Conservation (phyloP, 2,888 invertebrate genomes). For the Agrotis exclamationis region DNA sequence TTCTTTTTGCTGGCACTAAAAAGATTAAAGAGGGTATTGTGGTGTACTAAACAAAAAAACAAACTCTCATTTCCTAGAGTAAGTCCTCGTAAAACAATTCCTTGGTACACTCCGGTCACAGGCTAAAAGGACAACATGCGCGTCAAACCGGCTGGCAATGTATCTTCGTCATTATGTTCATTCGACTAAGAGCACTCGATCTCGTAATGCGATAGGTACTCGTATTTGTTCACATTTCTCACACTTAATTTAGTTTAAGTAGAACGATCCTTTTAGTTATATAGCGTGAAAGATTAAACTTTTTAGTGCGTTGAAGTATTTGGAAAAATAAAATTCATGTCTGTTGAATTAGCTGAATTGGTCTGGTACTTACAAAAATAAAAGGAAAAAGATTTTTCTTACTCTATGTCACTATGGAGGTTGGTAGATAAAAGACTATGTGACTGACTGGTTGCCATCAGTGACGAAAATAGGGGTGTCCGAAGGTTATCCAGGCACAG, state of each 20-base stretch:
- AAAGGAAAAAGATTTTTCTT: neutral
- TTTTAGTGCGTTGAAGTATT: conserved; percentile 53
- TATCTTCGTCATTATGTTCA: conserved; percentile 73
- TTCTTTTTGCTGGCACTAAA: too few species aligned
- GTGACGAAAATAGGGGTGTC: too few species aligned
- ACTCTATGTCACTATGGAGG: neutral
- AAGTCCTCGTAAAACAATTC: conserved; percentile 24
- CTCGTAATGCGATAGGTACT: conserved; percentile 72
- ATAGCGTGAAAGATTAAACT: conserved; percentile 60
- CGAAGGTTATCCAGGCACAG: too few species aligned
- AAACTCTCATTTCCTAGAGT: conserved; percentile 13
- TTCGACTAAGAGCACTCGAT: conserved; percentile 80
- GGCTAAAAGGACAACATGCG: conserved; percentile 44
- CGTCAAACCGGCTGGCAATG: conserved; percentile 54
- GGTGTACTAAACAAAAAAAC: neutral
- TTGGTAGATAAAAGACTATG: too few species aligned
- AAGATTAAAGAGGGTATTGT: conserved; percentile 15
- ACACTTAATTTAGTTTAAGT: conserved; percentile 77
- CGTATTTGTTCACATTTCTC: conserved; percentile 75
- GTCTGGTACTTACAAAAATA: neutral
- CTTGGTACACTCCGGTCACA: conserved; percentile 9
- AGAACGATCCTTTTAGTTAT: conserved; percentile 67
- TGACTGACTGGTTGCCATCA: too few species aligned
- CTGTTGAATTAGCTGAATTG: conserved; percentile 24
- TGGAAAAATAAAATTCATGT: conserved; percentile 30